Conservation (phyloP, 2,797 vertebrate species). For the Gobio occitaniae region DNA sequence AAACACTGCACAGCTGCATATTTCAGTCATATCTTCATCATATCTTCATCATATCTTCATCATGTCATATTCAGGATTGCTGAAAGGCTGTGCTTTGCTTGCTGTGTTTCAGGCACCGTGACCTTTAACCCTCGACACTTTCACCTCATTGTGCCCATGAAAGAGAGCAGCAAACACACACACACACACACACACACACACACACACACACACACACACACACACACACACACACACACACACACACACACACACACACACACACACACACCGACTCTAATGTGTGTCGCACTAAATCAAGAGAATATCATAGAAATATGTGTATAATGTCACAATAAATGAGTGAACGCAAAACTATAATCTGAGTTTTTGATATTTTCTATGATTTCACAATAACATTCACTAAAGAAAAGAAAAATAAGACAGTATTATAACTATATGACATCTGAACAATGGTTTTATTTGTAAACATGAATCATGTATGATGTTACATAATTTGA, state of each 20-base stretch:
- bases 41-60: neutral
- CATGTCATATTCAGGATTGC: neutral
- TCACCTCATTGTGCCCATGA: constrained; percentile 39
- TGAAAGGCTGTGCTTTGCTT: constrained; percentile 23
- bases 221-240: neutral
- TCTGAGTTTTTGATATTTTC: neutral
- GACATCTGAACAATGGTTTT: neutral
- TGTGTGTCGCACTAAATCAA: neutral
- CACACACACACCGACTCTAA: neutral
- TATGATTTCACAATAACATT: neutral
- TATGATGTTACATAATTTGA: neutral
- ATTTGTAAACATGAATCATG: neutral
- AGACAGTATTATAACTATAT: neutral
- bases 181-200: neutral
- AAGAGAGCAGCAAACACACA: constrained; percentile 33
- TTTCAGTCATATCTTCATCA: neutral
- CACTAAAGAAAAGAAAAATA: neutral
- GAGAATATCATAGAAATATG: neutral
- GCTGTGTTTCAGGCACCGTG: constrained; percentile 31
- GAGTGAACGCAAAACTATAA: neutral
- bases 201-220: too few species aligned
- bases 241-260: too few species aligned
- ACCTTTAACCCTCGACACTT: constrained; percentile 51
- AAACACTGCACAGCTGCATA: neutral
- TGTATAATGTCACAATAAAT: neutral